phyloP scores from a whole-genome alignment of 2,113 vertebrate genomes.

The Psilopogon haemacephalus region DNA sequence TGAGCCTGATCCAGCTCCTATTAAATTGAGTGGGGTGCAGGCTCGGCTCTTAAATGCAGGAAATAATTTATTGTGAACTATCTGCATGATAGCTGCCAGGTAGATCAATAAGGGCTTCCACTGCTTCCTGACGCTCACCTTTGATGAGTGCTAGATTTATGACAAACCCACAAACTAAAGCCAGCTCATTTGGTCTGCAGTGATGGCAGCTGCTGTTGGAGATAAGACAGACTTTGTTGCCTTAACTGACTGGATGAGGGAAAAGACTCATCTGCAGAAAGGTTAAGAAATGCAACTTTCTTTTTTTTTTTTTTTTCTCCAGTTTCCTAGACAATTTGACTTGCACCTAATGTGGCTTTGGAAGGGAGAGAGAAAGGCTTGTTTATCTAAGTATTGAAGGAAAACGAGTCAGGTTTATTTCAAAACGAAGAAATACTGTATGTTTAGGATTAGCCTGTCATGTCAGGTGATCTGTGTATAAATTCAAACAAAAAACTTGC shows the following conservation, averaged over 20 bases:
- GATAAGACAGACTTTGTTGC: slow-evolving; percentile 37
- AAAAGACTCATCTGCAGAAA: slow-evolving; percentile 9
- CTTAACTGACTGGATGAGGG: slow-evolving; percentile 11
- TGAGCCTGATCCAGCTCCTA: background rate
- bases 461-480: background rate
- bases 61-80: slow-evolving; percentile 48
- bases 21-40: slow-evolving; percentile 18
- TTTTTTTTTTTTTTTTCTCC: background rate
- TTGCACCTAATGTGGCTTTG: fast-evolving
- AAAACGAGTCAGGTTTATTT: background rate
- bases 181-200: slow-evolving; percentile 8
- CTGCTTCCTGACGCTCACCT: slow-evolving; percentile 42
- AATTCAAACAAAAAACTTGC: background rate
- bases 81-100: slow-evolving; percentile 35
- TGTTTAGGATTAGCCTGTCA: background rate
- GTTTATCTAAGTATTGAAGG: slow-evolving; percentile 7
- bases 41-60: slow-evolving; percentile 24
- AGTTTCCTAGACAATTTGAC: background rate
- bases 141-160: slow-evolving; percentile 51
- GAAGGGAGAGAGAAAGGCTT: background rate
- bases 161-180: slow-evolving; percentile 24
- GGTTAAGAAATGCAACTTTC: background rate
- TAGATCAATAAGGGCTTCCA: slow-evolving; percentile 51
- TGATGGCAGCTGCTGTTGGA: slow-evolving; percentile 33
- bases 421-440: background rate